Conservation (phyloP, 2,888 invertebrate species). For the Galeruca laticollis region DNA sequence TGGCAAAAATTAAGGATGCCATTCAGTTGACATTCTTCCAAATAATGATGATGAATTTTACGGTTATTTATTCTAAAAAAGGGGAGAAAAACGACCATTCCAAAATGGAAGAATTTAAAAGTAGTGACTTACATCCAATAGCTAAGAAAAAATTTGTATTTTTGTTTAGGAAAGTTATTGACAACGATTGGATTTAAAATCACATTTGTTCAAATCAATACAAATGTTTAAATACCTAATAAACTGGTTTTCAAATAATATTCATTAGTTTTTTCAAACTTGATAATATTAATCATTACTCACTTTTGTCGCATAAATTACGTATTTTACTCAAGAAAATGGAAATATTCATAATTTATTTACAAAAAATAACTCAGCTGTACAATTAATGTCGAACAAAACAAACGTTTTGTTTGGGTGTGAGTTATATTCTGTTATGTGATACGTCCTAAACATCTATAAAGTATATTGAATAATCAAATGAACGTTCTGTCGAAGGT, state of each 20-base stretch:
- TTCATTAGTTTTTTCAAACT: no score
- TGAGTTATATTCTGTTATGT: no score
- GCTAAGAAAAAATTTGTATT: slow-evolving; percentile 14
- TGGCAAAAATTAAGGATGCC: slow-evolving; percentile 60
- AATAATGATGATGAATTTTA: slow-evolving; percentile 61
- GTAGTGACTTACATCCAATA: slow-evolving; percentile 9
- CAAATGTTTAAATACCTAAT: not conserved
- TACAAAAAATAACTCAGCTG: no score
- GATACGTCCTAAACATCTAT: no score
- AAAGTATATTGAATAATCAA: no score
- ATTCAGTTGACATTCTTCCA: slow-evolving; percentile 63
- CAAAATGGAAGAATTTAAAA: not conserved
- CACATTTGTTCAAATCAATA: not conserved
- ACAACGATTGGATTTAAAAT: slow-evolving; percentile 13
- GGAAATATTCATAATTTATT: no score
- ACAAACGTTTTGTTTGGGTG: no score
- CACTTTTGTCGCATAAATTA: no score
- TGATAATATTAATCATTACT: no score
- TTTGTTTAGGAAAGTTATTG: slow-evolving; percentile 11
- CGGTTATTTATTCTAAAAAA: slow-evolving; percentile 43
- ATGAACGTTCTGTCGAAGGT: no score
- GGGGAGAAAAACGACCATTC: slow-evolving; percentile 17
- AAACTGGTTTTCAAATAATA: not conserved
- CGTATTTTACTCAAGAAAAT: no score
- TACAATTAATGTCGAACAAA: no score